A percentile compares a stretch with the other conserved stretches of the same genome.
Conservation (phyloP, 1,140 invertebrate species). For the Drosophila bocki region DNA sequence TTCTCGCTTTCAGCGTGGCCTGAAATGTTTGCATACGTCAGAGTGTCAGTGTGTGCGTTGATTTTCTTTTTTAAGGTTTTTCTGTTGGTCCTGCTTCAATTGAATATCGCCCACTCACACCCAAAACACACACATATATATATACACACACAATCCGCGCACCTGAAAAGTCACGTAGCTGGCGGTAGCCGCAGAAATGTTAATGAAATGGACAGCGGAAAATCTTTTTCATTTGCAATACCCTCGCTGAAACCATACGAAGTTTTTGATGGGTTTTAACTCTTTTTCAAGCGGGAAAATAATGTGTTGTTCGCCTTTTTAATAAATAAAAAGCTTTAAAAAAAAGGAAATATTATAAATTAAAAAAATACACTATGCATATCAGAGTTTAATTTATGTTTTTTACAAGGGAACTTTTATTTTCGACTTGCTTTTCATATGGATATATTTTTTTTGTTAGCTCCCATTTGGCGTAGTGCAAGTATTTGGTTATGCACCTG, state of each 20-base stretch:
- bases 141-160: slow-evolving; percentile 17
- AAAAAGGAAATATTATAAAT: too few relatives aligned
- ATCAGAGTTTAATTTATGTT: background rate
- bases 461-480: slow-evolving; percentile 28
- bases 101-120: slow-evolving; percentile 31
- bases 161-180: slow-evolving; percentile 50
- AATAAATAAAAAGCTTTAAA: background rate
- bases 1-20: slow-evolving; percentile 30
- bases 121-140: slow-evolving; percentile 12
- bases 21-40: slow-evolving; percentile 42
- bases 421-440: background rate
- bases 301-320: background rate
- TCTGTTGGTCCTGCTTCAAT: slow-evolving; percentile 24
- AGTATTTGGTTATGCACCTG: slow-evolving; percentile 30
- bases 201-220: slow-evolving; percentile 68
- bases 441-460: background rate
- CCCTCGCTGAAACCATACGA: background rate
- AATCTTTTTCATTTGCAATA: slow-evolving; percentile 34
- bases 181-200: slow-evolving; percentile 49
- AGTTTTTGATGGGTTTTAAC: background rate
- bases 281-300: background rate
- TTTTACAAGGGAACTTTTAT: background rate
- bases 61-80: slow-evolving; percentile 11
- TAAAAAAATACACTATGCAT: background rate
- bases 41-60: slow-evolving; percentile 24